Evolutionary conservation across 2,113 vertebrate genomes (phyloP).

Genomic region (Manacus vitellinus): DNA sequence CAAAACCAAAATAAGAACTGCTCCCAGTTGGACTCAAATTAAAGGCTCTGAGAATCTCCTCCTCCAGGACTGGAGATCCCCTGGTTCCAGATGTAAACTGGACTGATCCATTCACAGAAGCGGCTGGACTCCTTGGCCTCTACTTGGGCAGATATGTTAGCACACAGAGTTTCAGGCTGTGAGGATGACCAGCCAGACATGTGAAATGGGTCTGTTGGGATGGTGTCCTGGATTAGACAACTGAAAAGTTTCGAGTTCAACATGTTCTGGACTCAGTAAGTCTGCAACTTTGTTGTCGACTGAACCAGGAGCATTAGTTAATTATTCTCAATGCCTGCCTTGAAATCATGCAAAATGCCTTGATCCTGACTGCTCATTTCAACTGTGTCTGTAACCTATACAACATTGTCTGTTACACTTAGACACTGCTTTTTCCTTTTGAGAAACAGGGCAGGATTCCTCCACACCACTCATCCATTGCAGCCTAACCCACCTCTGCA

Average conservation of each 20-base stretch:
- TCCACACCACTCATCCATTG: not conserved
- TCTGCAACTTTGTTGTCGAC: not conserved
- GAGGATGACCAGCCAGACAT: not conserved
- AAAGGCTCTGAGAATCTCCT: not conserved
- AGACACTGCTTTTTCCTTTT: not conserved
- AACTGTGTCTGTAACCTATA: not conserved
- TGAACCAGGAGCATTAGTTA: not conserved
- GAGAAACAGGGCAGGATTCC: not conserved
- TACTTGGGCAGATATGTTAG: not conserved
- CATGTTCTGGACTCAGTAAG: not conserved
- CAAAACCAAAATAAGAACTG: conserved; percentile 29
- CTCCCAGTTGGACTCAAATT: not conserved
- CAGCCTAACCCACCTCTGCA: not conserved
- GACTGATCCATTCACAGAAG: not conserved
- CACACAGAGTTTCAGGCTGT: not conserved
- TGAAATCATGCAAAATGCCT: not conserved
- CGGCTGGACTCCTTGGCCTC: not conserved
- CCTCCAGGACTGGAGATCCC: not conserved
- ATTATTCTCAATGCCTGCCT: not conserved
- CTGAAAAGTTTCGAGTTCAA: not conserved
- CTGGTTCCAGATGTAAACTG: not conserved
- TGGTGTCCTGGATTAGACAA: not conserved
- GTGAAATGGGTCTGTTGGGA: not conserved
- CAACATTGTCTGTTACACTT: not conserved
- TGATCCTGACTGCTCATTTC: not conserved